A percentile compares a stretch with the other conserved stretches of the same genome.
phyloP scores from a whole-genome alignment of 2,888 invertebrate genomes.

The Pammene aurita region DNA sequence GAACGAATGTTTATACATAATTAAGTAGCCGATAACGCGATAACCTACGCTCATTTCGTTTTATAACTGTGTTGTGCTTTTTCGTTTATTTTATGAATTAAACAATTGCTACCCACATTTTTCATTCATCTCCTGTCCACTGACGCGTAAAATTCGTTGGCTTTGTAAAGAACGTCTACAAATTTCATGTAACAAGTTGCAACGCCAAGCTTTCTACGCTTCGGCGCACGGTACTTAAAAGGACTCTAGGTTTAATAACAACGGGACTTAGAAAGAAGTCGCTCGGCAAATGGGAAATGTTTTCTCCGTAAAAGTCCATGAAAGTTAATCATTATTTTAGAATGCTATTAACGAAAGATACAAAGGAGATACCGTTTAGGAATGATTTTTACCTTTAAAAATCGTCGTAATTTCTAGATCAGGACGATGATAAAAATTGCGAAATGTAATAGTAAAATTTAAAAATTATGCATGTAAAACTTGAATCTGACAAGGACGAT shows the following conservation, averaged over 20 bases:
- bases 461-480: too few relatives aligned
- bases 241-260: slow-evolving; percentile 35
- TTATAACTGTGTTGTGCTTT: too few relatives aligned
- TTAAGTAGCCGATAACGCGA: too few relatives aligned
- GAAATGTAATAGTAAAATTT: too few relatives aligned
- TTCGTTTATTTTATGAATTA: neutral
- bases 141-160: slow-evolving; percentile 13
- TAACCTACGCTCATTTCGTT: too few relatives aligned
- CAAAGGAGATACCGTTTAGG: too few relatives aligned
- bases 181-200: slow-evolving; percentile 28
- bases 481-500: too few relatives aligned
- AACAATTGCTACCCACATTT: slow-evolving; percentile 16
- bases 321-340: slow-evolving; percentile 29
- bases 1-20: too few relatives aligned
- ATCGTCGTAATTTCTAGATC: too few relatives aligned
- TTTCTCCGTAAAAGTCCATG: slow-evolving; percentile 22
- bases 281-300: slow-evolving; percentile 35
- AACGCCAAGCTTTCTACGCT: slow-evolving; percentile 27
- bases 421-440: too few relatives aligned
- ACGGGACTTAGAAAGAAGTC: slow-evolving; percentile 32
- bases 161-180: slow-evolving; percentile 24
- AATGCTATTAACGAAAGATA: neutral
- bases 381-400: too few relatives aligned
- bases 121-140: slow-evolving; percentile 1
- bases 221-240: slow-evolving; percentile 30